These are phyloP conservation scores for Araneus ventricosus DNA, from an alignment of 1,140 invertebrate species.

Conservation along the genomic window DNA sequence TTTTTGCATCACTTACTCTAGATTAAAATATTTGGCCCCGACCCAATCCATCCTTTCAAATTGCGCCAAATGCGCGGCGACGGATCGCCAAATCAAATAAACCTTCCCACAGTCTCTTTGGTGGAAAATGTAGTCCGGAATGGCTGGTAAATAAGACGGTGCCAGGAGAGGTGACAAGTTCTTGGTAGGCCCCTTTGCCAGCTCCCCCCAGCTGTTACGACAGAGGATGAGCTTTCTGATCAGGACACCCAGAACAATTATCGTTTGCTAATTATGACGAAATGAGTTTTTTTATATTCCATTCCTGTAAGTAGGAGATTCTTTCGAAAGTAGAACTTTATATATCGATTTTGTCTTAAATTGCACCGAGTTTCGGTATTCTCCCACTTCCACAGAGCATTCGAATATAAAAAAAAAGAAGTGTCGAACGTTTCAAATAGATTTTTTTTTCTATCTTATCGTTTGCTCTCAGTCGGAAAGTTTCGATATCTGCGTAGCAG, in stretches of 20 bases:
- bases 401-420: neutral
- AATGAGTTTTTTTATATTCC: neutral
- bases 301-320: neutral
- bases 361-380: neutral
- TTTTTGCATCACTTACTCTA: neutral
- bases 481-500: neutral
- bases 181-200: neutral
- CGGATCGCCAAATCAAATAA: neutral
- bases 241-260: neutral
- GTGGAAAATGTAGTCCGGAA: constrained; percentile 25
- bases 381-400: neutral
- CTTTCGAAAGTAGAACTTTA: neutral
- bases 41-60: neutral
- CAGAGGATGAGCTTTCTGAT: neutral
- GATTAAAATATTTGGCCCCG: constrained; percentile 4
- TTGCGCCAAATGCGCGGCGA: neutral
- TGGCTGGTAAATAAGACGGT: constrained; percentile 62
- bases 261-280: neutral
- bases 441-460: neutral
- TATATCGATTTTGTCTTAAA: neutral
- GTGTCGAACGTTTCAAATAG: too few relatives aligned
- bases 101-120: neutral
- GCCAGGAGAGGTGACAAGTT: constrained; percentile 46
- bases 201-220: constrained; percentile 41
- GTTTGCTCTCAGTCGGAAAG: neutral